phyloP scores from a whole-genome alignment of 2,797 vertebrate genomes.

The Gorsachius magnificus region DNA sequence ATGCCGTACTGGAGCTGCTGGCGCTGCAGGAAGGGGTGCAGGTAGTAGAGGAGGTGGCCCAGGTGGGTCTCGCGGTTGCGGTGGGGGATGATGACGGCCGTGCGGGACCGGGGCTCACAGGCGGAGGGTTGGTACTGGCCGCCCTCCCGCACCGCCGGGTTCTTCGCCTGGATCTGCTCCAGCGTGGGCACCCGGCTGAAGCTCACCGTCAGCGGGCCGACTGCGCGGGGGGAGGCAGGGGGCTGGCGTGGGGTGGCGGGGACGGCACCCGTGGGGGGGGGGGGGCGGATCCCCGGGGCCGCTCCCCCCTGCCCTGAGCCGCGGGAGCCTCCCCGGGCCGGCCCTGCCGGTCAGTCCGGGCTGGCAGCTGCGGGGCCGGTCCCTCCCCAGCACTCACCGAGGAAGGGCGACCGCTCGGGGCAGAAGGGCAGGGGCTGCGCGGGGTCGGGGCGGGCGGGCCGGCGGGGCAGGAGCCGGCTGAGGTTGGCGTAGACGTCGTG shows the following conservation, averaged over 20 bases:
- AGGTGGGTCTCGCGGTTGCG: slow-evolving; percentile 91
- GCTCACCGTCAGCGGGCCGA: slow-evolving; percentile 90
- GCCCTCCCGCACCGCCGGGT: slow-evolving; percentile 83
- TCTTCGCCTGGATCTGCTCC: slow-evolving; percentile 86
- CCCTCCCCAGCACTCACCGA: slow-evolving; percentile 76
- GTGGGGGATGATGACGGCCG: slow-evolving; percentile 92
- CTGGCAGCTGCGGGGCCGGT: not conserved
- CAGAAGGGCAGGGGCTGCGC: slow-evolving; percentile 77
- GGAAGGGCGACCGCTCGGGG: slow-evolving; percentile 86
- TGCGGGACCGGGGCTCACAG: slow-evolving; percentile 88
- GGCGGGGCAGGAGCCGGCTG: slow-evolving; percentile 79
- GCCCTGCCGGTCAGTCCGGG: not conserved
- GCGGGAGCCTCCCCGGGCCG: not conserved
- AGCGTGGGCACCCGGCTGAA: slow-evolving; percentile 84
- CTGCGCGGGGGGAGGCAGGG: slow-evolving; percentile 61
- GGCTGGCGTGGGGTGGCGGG: not conserved
- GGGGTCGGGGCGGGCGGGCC: slow-evolving; percentile 24
- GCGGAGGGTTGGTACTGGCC: slow-evolving; percentile 86
- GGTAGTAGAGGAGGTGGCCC: slow-evolving; percentile 91
- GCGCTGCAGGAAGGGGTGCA: slow-evolving; percentile 94
- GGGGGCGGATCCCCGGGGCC: not conserved
- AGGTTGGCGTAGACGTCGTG: slow-evolving; percentile 96
- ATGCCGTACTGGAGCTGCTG: slow-evolving; percentile 96
- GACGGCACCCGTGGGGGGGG: not conserved
- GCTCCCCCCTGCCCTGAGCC: not conserved